Evolutionary conservation across 2,888 invertebrate genomes (phyloP).

Genomic region (Camponotus fellah): DNA sequence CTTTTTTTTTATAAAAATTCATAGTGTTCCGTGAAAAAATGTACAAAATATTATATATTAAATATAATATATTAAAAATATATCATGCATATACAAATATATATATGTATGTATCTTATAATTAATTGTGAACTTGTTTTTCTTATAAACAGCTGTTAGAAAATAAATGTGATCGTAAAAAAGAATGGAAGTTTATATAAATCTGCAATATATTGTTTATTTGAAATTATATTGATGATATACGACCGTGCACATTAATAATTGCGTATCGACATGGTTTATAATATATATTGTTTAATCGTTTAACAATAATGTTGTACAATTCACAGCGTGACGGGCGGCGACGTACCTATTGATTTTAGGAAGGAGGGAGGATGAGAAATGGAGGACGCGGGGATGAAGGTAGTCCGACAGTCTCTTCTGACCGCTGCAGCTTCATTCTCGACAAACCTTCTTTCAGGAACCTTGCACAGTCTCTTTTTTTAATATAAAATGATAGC

Average conservation of each 20-base stretch:
- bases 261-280: not conserved
- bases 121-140: not conserved
- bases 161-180: not conserved
- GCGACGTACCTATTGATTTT: conserved; percentile 83
- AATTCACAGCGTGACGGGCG: conserved; percentile 74
- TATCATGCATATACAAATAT: not conserved
- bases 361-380: conserved; percentile 76
- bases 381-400: conserved; percentile 67
- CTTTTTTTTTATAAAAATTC: not conserved
- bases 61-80: too few species aligned
- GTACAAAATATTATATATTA: not conserved
- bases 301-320: conserved; percentile 69
- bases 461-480: conserved; percentile 15
- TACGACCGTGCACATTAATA: not conserved
- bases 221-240: not conserved
- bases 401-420: conserved; percentile 68
- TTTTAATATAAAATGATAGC: conserved; percentile 2
- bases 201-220: conserved; percentile 21
- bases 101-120: not conserved
- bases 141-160: not conserved
- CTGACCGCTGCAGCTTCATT: conserved; percentile 69
- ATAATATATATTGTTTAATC: conserved; percentile 65
- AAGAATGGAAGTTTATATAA: not conserved
- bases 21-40: not conserved
- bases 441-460: conserved; percentile 46